Evolutionary conservation across 1,140 invertebrate species (phyloP).

Genomic region (Pseudomyrmex concolor): DNA sequence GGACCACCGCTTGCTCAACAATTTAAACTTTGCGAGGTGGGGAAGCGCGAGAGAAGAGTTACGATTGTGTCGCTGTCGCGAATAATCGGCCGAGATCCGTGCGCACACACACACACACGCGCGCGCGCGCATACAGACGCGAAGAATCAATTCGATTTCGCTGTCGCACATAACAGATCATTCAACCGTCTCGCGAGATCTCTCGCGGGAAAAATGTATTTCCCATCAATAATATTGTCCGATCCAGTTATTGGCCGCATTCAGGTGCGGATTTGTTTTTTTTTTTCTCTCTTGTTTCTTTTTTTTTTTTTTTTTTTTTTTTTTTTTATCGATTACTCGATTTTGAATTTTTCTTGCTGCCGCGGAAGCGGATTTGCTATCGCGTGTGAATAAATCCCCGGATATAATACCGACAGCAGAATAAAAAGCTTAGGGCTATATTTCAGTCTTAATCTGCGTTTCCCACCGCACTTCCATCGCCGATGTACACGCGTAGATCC

Average conservation of each 20-base stretch:
- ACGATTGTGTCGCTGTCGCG: slow-evolving; percentile 10
- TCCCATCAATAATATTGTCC: slow-evolving; percentile 32
- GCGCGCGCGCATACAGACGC: neutral
- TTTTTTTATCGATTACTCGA: slow-evolving; percentile 39
- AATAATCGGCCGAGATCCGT: neutral
- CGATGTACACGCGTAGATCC: neutral
- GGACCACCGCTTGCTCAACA: slow-evolving; percentile 60
- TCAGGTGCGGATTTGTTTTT: too few relatives aligned
- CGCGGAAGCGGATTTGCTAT: slow-evolving; percentile 37
- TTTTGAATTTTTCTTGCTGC: slow-evolving; percentile 46
- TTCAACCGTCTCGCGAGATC: neutral
- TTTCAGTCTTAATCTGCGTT: slow-evolving; percentile 58
- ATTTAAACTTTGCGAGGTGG: slow-evolving; percentile 61
- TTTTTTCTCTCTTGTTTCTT: neutral
- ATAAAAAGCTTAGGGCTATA: slow-evolving; percentile 55
- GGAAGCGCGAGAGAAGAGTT: neutral
- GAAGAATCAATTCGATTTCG: slow-evolving; percentile 13
- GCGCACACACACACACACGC: neutral
- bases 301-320: slow-evolving; percentile 4
- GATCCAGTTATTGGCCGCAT: slow-evolving; percentile 5
- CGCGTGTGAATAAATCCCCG: slow-evolving; percentile 56
- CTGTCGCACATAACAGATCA: slow-evolving; percentile 13
- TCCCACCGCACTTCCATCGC: slow-evolving; percentile 30
- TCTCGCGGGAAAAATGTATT: neutral
- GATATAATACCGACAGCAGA: slow-evolving; percentile 57